These are phyloP conservation scores for Pterophyllum scalare DNA, from an alignment of 2,113 vertebrate genomes.

Conservation along the genomic window DNA sequence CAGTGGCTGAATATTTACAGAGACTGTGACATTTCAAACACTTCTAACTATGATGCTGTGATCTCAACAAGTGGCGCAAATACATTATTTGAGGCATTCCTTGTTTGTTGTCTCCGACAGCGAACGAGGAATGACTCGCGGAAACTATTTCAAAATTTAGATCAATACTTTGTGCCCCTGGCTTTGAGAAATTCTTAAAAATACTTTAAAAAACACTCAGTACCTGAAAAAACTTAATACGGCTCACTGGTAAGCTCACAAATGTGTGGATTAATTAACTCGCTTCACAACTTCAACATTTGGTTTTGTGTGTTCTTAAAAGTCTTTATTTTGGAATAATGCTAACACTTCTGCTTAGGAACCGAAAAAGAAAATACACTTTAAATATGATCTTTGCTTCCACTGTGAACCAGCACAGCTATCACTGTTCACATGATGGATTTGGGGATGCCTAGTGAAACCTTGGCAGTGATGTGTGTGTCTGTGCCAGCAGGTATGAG, in stretches of 20 bases:
- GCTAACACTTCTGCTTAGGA: background rate
- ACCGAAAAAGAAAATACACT: background rate
- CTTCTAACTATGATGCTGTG: background rate
- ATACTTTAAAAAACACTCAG: too few species aligned
- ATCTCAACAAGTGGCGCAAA: background rate
- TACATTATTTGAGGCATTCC: background rate
- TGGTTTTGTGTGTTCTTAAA: background rate
- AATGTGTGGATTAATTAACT: background rate
- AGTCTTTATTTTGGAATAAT: background rate
- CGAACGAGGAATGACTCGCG: background rate
- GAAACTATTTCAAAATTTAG: background rate
- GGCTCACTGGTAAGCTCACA: background rate
- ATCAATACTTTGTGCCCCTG: background rate
- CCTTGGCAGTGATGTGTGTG: slow-evolving; percentile 12
- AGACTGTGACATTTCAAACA: background rate
- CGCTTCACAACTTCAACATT: background rate
- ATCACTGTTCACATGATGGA: background rate
- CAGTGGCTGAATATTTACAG: background rate
- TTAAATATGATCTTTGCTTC: background rate
- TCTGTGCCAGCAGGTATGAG: slow-evolving; percentile 33
- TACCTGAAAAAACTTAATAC: background rate
- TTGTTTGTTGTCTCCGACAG: background rate
- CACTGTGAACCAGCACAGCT: background rate
- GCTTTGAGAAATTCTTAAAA: too few species aligned
- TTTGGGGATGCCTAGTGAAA: background rate